Percentiles rank a stretch among this genome's conserved stretches.
These are phyloP conservation scores for Tetrao urogallus DNA, from an alignment of 2,113 vertebrate species.

Conservation along the genomic window DNA sequence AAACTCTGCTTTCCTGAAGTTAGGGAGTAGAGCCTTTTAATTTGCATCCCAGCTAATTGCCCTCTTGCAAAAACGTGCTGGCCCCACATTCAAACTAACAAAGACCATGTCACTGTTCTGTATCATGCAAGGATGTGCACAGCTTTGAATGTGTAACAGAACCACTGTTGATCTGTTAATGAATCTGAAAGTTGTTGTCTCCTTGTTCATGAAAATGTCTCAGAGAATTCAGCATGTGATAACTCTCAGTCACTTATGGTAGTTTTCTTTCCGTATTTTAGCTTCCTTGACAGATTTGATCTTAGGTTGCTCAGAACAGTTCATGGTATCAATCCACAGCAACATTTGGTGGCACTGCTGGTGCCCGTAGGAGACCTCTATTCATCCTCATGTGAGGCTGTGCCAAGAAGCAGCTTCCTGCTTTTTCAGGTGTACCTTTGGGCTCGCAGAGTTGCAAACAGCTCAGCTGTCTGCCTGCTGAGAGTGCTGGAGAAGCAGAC, in stretches of 20 bases:
- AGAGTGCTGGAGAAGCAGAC: not conserved
- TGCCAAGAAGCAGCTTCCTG: fast-evolving
- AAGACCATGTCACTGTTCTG: not conserved
- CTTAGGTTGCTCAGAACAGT: not conserved
- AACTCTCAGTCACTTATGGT: not conserved
- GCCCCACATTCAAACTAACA: not conserved
- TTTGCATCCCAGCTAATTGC: not conserved
- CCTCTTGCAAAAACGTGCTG: not conserved
- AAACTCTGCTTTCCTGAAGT: not conserved
- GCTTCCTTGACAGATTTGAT: not conserved
- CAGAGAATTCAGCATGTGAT: no score
- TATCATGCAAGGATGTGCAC: no score
- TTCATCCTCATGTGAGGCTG: not conserved
- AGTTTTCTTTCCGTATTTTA: fast-evolving
- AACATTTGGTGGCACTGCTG: fast-evolving
- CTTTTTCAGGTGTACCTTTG: not conserved
- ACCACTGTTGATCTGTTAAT: fast-evolving
- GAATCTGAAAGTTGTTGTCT: not conserved
- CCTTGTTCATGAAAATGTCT: not conserved
- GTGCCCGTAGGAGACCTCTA: not conserved
- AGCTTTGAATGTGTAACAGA: not conserved
- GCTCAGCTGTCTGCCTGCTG: fast-evolving
- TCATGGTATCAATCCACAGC: not conserved
- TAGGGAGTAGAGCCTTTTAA: not conserved
- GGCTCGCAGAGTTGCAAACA: not conserved